Evolutionary conservation across 2,113 vertebrate genomes (phyloP).

Genomic region (Albula goreensis): DNA sequence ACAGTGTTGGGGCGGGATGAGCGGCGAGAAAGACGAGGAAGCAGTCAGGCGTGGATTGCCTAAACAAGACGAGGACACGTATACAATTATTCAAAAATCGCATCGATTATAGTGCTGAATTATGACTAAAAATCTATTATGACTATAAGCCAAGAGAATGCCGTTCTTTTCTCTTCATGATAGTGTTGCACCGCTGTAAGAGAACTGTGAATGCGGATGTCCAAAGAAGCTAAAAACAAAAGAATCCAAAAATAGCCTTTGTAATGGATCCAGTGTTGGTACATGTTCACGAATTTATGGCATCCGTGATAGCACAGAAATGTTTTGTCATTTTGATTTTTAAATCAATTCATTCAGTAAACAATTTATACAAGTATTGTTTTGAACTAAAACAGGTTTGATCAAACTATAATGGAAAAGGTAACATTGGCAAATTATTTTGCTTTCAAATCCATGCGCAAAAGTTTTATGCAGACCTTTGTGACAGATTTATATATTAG

Average conservation of each 20-base stretch:
- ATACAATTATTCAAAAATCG: not conserved
- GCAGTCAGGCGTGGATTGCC: not conserved
- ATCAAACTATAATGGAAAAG: not conserved
- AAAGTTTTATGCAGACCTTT: no score
- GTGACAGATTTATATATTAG: no score
- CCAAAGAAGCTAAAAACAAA: not conserved
- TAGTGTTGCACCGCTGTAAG: not conserved
- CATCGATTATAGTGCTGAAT: not conserved
- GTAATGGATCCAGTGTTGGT: no score
- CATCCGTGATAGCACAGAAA: not conserved
- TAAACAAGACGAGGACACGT: not conserved
- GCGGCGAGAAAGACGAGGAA: slow-evolving; percentile 40
- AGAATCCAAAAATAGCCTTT: not conserved
- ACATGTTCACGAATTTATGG: not conserved
- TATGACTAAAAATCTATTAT: not conserved
- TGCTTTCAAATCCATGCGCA: not conserved
- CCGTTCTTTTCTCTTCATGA: not conserved
- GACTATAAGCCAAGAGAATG: not conserved
- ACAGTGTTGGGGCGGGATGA: slow-evolving; percentile 58
- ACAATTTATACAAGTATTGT: not conserved
- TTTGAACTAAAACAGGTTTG: not conserved
- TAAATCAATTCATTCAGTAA: not conserved
- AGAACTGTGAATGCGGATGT: not conserved
- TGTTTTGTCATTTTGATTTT: not conserved
- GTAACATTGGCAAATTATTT: not conserved